phyloP scores from a whole-genome alignment of 1,140 invertebrate species.

The Zophobas morio region DNA sequence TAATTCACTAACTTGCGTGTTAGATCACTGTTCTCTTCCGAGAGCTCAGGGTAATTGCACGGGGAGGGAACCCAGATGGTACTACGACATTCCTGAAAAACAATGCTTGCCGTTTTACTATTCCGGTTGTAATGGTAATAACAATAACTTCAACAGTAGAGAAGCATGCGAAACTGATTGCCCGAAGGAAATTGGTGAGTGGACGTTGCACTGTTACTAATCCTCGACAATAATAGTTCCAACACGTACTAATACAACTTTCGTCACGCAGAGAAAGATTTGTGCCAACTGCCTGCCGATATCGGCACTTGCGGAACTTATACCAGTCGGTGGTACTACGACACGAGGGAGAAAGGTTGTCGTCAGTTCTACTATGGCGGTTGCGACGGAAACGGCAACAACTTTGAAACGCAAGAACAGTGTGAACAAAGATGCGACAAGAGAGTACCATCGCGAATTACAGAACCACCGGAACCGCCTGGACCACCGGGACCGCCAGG shows the following conservation, averaged over 20 bases:
- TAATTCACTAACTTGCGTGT: conserved; percentile 29
- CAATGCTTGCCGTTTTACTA: conserved; percentile 96
- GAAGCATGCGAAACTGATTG: conserved; percentile 86
- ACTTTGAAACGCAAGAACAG: conserved; percentile 78
- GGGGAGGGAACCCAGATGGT: conserved; percentile 85
- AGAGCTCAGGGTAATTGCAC: conserved; percentile 86
- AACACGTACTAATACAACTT: conserved; percentile 11
- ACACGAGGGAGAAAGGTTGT: conserved; percentile 80
- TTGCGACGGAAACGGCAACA: conserved; percentile 87
- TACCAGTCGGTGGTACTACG: conserved; percentile 86
- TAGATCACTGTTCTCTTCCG: conserved; percentile 86
- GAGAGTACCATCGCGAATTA: conserved; percentile 40
- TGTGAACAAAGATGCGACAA: conserved; percentile 76
- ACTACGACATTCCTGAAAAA: conserved; percentile 87
- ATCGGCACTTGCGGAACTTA: conserved; percentile 87
- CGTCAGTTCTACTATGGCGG: conserved; percentile 86
- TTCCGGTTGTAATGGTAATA: conserved; percentile 92
- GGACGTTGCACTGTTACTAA: conserved; percentile 1
- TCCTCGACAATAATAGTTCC: background rate
- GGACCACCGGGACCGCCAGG: conserved; percentile 22
- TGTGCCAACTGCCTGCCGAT: conserved; percentile 82
- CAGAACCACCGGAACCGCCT: conserved; percentile 42
- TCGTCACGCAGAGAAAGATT: conserved; percentile 75
- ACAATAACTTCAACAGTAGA: conserved; percentile 86
- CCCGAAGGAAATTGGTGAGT: conserved; percentile 85